A percentile compares a stretch with the other conserved stretches of the same genome.
phyloP scores from a whole-genome alignment of 2,797 vertebrate species.

The Lepus oiostolus region DNA sequence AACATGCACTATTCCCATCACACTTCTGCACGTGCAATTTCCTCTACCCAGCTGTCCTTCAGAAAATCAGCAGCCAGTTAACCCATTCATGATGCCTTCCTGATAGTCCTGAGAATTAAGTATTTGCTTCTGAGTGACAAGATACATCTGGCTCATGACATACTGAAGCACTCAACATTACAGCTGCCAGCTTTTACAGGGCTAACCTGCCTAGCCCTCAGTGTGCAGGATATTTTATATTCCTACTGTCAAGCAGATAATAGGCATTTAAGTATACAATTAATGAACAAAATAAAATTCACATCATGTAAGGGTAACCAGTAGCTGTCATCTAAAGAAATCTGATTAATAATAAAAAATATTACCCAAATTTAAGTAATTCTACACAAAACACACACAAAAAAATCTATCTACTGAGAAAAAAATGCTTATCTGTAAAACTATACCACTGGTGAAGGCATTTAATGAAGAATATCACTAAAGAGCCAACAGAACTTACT shows the following conservation, averaged over 20 bases:
- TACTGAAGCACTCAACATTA: not conserved
- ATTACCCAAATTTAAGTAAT: not conserved
- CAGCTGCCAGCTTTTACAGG: not conserved
- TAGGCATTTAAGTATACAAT: not conserved
- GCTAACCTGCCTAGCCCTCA: not conserved
- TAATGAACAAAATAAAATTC: slow-evolving; percentile 21
- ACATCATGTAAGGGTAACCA: slow-evolving; percentile 24
- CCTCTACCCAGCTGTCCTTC: not conserved
- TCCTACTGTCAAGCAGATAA: not conserved
- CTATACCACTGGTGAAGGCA: not conserved
- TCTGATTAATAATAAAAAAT: not conserved
- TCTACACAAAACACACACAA: not conserved
- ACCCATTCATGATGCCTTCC: slow-evolving; percentile 16
- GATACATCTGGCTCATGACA: not conserved
- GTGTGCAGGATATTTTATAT: not conserved
- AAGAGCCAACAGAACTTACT: slow-evolving; percentile 88
- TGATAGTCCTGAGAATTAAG: not conserved
- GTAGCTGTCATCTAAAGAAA: slow-evolving; percentile 35
- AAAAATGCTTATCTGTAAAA: not conserved
- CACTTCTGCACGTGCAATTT: not conserved
- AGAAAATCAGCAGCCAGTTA: not conserved
- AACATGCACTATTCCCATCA: not conserved
- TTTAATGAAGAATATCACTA: not conserved
- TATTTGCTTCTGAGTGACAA: not conserved
- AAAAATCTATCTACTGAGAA: slow-evolving; percentile 28